phyloP scores from a whole-genome alignment of 2,113 vertebrate genomes.

The Caracal caracal region DNA sequence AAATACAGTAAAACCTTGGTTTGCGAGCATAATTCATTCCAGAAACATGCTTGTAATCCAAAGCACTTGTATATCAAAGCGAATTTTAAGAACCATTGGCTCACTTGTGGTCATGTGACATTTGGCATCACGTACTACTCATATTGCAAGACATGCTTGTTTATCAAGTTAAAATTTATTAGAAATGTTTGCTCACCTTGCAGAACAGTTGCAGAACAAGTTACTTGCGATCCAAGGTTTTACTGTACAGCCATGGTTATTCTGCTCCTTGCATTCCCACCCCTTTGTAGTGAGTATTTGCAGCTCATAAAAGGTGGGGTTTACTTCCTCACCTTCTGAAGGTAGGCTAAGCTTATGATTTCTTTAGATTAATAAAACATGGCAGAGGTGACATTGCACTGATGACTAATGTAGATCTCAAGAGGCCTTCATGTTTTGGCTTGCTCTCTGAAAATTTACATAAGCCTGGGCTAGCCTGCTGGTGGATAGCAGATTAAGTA shows the following conservation, averaged over 20 bases:
- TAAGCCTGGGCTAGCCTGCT: not conserved
- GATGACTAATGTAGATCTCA: not conserved
- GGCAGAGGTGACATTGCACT: not conserved
- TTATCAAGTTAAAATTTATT: too few relatives aligned
- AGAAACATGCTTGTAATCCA: too few relatives aligned
- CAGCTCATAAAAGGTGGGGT: not conserved
- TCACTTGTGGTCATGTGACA: too few relatives aligned
- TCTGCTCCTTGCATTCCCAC: not conserved
- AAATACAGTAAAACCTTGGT: too few relatives aligned
- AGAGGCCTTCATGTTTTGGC: not conserved
- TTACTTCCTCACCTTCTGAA: not conserved
- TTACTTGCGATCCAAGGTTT: too few relatives aligned
- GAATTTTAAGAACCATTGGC: too few relatives aligned
- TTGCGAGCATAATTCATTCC: too few relatives aligned
- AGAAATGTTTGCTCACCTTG: too few relatives aligned
- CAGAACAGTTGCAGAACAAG: too few relatives aligned
- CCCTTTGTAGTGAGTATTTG: not conserved
- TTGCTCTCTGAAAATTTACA: not conserved
- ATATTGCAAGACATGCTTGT: too few relatives aligned
- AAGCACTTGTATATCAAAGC: too few relatives aligned
- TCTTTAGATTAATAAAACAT: not conserved
- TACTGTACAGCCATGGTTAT: not conserved
- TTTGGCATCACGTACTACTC: too few relatives aligned
- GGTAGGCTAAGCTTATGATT: not conserved
- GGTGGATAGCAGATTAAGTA: not conserved